A percentile compares a stretch with the other conserved stretches of the same genome.
phyloP scores from a whole-genome alignment of 2,797 vertebrate species.

The Pteropus rufus region DNA sequence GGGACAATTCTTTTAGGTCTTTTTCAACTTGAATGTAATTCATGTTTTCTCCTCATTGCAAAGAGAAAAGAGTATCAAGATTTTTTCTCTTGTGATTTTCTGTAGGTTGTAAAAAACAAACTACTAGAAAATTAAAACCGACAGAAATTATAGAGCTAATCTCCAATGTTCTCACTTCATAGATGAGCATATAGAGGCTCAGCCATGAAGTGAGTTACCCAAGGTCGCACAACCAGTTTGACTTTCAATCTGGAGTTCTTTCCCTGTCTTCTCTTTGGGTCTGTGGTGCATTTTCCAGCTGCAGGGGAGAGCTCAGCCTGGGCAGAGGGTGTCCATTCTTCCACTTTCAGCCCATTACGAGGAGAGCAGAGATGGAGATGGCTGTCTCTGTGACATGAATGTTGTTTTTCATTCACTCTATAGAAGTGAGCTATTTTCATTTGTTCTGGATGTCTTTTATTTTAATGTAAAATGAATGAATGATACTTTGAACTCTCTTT shows the following conservation, averaged over 20 bases:
- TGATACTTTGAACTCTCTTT: not conserved
- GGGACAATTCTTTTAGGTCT: not conserved
- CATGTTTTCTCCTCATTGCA: not conserved
- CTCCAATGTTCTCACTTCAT: not conserved
- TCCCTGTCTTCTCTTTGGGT: not conserved
- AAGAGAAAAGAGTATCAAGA: not conserved
- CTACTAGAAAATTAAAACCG: not conserved
- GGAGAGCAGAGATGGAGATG: not conserved
- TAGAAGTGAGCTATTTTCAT: not conserved
- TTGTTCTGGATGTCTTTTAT: not conserved
- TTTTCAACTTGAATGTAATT: not conserved
- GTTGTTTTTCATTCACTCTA: not conserved
- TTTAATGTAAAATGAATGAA: not conserved
- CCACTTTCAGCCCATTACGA: not conserved
- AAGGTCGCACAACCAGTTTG: rapidly evolving
- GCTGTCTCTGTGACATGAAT: not conserved
- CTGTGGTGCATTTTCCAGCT: not conserved
- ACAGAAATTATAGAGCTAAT: not conserved
- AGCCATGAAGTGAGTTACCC: rapidly evolving
- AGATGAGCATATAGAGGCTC: not conserved
- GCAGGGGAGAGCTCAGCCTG: not conserved
- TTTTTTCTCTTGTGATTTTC: not conserved
- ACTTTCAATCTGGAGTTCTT: not conserved
- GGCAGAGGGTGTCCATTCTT: not conserved
- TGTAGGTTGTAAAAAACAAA: not conserved